Evolutionary conservation across 2,797 vertebrate species (phyloP), one percentile per base, ranked within the genome.

Genomic region (Melanotaenia pygmaea): DNA sequence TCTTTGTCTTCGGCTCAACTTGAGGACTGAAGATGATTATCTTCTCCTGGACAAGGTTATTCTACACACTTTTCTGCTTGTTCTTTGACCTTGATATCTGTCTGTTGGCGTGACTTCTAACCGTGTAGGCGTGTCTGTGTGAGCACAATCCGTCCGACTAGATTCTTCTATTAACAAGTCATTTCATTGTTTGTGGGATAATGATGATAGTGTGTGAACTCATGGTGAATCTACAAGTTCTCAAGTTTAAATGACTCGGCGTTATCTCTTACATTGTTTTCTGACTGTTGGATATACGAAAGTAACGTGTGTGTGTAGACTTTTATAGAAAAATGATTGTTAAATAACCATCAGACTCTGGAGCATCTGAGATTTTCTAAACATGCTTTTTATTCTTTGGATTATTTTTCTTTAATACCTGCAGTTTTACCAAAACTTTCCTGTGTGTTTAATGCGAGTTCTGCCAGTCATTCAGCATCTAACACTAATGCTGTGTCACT

Each of bases 101-200:
- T 0, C 3, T 68, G 37, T 47, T 45, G 3, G 32, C 24, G 0
- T 59, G 13, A 56, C n/a, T 50, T 38, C 58, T 64, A 1, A 5
- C 24, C 16, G 20, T n/a, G 38, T 34, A 22, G 62, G 64, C 0
- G 50, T 72, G 63, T 62, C 62, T 70, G 22, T 43, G 8, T 38
- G 0, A 4, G 8, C 64, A 32, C 9, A 6, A 22, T 4, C n/a
- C 60, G 59, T 72, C 18, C 2, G 18, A 75, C 67, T 0, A 7
- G 59, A 54, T 61, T 43, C 47, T 60, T 64, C 57, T 67, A 56
- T 76, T 59, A 58, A 79, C 64, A 67, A 50, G 38, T 58, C 34
- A 22, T 16, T 28, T 32, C 3, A 37, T 51, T 28, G 7, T 32
- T 47, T 38, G 26, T 62, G n/a, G 1, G 9, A 1, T 56, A 40